These are phyloP conservation scores for Saguinus imperator DNA, from an alignment of 2,113 vertebrate species.

Conservation along the genomic window DNA sequence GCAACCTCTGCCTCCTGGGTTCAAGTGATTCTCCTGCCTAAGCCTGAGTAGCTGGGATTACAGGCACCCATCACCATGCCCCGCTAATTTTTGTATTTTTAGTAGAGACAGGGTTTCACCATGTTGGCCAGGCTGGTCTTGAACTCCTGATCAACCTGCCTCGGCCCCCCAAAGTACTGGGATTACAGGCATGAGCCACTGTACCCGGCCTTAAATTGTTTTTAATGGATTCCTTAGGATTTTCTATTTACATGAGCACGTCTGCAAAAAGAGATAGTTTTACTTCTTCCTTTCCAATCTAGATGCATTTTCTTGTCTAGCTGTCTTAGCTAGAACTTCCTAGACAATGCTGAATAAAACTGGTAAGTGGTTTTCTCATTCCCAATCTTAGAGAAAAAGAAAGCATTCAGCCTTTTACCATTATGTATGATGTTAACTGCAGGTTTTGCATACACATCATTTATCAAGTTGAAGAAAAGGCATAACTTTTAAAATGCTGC, in stretches of 20 bases:
- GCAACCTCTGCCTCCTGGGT: no score
- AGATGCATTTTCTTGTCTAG: not conserved
- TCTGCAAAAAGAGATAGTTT: not conserved
- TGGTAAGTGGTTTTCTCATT: not conserved
- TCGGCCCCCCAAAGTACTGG: no score
- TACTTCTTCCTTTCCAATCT: not conserved
- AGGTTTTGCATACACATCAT: not conserved
- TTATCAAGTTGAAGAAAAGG: not conserved
- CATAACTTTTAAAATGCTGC: not conserved
- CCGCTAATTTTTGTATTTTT: no score
- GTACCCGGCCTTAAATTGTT: not conserved
- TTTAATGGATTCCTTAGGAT: not conserved
- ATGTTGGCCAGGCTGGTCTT: no score
- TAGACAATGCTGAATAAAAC: not conserved
- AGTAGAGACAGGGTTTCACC: no score
- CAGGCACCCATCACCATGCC: no score
- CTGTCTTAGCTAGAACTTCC: not conserved
- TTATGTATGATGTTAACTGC: not conserved
- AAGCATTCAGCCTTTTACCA: not conserved
- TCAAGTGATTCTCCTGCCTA: no score
- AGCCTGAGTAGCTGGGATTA: no score
- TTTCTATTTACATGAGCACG: not conserved
- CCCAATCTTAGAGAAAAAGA: not conserved
- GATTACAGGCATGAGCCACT: no score
- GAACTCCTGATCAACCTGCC: no score